Conservation (phyloP, 1,140 invertebrate genomes). For the Plutomurus gul region DNA sequence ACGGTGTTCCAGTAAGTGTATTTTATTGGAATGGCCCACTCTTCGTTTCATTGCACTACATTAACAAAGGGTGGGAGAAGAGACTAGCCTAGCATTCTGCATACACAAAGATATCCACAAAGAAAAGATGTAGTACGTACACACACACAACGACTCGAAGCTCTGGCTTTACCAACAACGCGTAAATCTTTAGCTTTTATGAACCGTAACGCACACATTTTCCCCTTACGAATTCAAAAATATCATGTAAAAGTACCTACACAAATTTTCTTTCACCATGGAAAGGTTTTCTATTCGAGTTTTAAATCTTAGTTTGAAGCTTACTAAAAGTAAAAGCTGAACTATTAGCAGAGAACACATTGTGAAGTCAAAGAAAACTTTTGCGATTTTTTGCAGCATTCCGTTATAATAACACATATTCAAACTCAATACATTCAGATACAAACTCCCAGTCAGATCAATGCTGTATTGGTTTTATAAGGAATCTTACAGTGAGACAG, state of each 20-base stretch:
- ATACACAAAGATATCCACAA: too few relatives aligned
- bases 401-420: neutral
- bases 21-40: too few relatives aligned
- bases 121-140: too few relatives aligned
- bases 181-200: neutral
- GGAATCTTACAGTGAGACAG: too few relatives aligned
- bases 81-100: too few relatives aligned
- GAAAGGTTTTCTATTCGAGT: neutral
- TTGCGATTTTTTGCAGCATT: neutral
- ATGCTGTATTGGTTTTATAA: too few relatives aligned
- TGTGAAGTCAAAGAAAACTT: neutral
- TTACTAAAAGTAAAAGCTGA: neutral
- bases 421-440: neutral
- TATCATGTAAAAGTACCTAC: too few relatives aligned
- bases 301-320: neutral
- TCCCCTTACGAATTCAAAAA: too few relatives aligned
- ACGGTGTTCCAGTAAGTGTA: too few relatives aligned
- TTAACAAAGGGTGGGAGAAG: too few relatives aligned
- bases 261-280: conserved; percentile 1
- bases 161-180: neutral
- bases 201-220: neutral
- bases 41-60: too few relatives aligned
- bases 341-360: conserved; percentile 6
- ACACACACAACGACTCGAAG: neutral
- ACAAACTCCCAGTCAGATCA: too few relatives aligned